Percentiles rank a stretch among this genome's conserved stretches.
phyloP scores from a whole-genome alignment of 2,888 invertebrate genomes.

The Psylliodes chrysocephalus region DNA sequence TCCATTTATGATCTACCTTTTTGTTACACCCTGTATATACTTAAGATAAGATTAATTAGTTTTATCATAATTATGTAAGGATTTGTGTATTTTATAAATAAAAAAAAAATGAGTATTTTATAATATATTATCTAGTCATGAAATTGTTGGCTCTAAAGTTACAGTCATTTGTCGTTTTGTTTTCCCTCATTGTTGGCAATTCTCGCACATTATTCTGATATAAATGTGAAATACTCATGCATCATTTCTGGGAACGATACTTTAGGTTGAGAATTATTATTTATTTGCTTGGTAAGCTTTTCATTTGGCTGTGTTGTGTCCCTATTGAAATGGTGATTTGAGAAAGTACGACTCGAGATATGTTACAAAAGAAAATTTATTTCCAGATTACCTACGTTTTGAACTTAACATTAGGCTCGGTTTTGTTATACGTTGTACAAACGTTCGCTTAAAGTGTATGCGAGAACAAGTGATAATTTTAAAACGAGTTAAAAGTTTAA shows the following conservation, averaged over 20 bases:
- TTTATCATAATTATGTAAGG: too few relatives aligned
- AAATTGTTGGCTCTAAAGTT: conserved; percentile 8
- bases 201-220: conserved; percentile 23
- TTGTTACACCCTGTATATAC: too few relatives aligned
- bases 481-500: conserved; percentile 2
- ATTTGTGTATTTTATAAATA: too few relatives aligned
- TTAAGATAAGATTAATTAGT: too few relatives aligned
- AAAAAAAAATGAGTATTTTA: too few relatives aligned
- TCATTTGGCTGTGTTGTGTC: conserved; percentile 28
- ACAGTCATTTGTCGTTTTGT: conserved; percentile 14
- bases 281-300: conserved; percentile 39
- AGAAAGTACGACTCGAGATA: conserved; percentile 35
- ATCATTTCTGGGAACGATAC: conserved; percentile 15
- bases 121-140: too few relatives aligned
- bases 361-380: conserved; percentile 37
- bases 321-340: conserved; percentile 35
- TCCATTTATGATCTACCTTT: too few relatives aligned
- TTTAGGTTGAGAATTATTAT: conserved; percentile 36
- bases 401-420: conserved; percentile 26
- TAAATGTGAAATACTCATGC: conserved; percentile 26
- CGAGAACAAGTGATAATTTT: conserved; percentile 8
- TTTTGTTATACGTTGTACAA: neutral
- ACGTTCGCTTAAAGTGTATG: neutral
- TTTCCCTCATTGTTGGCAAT: conserved; percentile 15
- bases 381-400: conserved; percentile 31